A percentile compares a stretch with the other conserved stretches of the same genome.
These are phyloP conservation scores for Armadillidium nasatum DNA, from an alignment of 1,140 invertebrate species.

Conservation along the genomic window DNA sequence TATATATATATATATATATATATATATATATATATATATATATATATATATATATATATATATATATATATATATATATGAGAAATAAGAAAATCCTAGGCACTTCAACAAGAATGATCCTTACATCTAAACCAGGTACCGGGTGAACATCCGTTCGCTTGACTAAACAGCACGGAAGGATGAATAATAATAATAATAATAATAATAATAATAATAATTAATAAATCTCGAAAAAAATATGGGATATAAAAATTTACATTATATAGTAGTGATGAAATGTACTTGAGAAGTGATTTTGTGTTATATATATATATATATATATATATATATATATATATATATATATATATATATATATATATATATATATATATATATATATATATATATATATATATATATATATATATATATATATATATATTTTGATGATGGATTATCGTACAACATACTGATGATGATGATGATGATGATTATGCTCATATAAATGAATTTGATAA, in stretches of 20 bases:
- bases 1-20: neutral
- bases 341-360: too few species aligned
- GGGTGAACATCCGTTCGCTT: neutral
- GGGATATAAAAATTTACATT: neutral
- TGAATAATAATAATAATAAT: neutral
- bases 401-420: too few species aligned
- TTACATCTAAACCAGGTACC: constrained; percentile 3
- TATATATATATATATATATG: neutral
- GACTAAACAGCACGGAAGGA: neutral
- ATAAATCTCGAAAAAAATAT: neutral
- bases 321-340: too few species aligned
- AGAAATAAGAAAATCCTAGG: neutral
- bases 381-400: too few species aligned
- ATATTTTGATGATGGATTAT: too few species aligned
- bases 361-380: too few species aligned
- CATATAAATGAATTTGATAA: too few species aligned
- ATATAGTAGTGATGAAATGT: neutral
- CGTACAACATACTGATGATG: too few species aligned
- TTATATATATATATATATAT: too few species aligned
- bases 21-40: neutral
- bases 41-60: neutral
- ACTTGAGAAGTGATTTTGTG: neutral
- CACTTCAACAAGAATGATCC: neutral
- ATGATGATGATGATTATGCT: neutral
- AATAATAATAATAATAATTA: neutral